Evolutionary conservation across 2,113 vertebrate species (phyloP).

Genomic region (Microcebus murinus): DNA sequence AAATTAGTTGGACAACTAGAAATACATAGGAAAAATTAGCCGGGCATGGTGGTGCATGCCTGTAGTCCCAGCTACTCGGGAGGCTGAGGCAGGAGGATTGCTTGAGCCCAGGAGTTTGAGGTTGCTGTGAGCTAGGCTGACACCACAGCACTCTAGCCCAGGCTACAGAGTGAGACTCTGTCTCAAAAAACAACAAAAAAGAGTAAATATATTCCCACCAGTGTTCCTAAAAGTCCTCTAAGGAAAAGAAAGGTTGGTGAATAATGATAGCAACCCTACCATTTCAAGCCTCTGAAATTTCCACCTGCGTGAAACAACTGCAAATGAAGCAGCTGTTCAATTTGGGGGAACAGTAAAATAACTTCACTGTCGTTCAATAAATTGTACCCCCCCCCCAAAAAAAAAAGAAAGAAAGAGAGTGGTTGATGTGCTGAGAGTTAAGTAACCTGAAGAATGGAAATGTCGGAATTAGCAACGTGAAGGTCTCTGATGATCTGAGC

Average conservation of each 20-base stretch:
- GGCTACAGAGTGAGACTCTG: no score
- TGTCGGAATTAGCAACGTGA: neutral
- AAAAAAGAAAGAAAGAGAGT: neutral
- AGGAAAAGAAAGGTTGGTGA: neutral
- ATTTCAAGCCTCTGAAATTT: neutral
- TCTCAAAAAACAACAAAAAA: no score
- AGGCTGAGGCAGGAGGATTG: no score
- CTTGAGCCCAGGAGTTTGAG: no score
- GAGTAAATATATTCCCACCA: neutral
- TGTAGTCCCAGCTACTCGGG: no score
- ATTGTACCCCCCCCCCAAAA: neutral
- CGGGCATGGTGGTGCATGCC: no score
- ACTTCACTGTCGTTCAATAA: neutral
- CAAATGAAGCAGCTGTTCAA: neutral
- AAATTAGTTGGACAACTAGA: no score
- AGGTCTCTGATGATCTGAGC: neutral
- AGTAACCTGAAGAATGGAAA: neutral
- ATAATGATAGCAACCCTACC: neutral
- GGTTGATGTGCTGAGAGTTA: neutral
- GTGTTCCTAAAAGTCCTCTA: neutral
- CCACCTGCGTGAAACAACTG: neutral
- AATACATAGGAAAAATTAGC: no score
- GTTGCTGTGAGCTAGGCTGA: no score
- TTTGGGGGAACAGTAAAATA: neutral
- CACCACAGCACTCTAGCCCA: no score